phyloP scores from a whole-genome alignment of 2,888 invertebrate species.

The Endomychus coccineus region DNA sequence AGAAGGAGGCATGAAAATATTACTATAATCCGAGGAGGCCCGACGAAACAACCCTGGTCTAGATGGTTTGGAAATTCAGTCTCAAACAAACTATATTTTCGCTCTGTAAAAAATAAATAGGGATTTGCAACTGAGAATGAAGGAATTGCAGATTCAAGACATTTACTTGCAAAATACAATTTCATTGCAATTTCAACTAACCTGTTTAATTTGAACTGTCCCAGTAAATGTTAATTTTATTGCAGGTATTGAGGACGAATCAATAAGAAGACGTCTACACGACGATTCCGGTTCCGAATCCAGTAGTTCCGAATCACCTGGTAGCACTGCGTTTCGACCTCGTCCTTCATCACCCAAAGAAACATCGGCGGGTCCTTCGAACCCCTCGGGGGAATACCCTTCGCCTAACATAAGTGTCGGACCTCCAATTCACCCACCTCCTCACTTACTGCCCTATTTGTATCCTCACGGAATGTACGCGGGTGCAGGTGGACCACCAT shows the following conservation, averaged over 20 bases:
- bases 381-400: conserved; percentile 57
- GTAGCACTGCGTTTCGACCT: conserved; percentile 41
- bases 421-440: conserved; percentile 86
- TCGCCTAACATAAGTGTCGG: conserved; percentile 91
- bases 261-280: conserved; percentile 47
- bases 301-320: conserved; percentile 59
- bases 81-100: too few species aligned
- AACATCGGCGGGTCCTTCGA: conserved; percentile 48
- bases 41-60: too few species aligned
- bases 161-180: too few species aligned
- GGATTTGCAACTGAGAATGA: too few species aligned
- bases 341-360: conserved; percentile 46
- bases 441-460: conserved; percentile 82
- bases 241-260: conserved; percentile 54
- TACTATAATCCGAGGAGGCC: too few species aligned
- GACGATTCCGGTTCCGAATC: conserved; percentile 68
- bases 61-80: too few species aligned
- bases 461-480: conserved; percentile 88
- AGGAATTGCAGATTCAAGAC: too few species aligned
- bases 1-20: too few species aligned
- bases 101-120: too few species aligned
- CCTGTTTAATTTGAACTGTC: background rate
- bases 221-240: background rate
- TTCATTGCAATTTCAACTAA: background rate
- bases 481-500: conserved; percentile 51